These are phyloP conservation scores for Eufriesea mexicana DNA, from an alignment of 1,140 invertebrate species.

Conservation along the genomic window DNA sequence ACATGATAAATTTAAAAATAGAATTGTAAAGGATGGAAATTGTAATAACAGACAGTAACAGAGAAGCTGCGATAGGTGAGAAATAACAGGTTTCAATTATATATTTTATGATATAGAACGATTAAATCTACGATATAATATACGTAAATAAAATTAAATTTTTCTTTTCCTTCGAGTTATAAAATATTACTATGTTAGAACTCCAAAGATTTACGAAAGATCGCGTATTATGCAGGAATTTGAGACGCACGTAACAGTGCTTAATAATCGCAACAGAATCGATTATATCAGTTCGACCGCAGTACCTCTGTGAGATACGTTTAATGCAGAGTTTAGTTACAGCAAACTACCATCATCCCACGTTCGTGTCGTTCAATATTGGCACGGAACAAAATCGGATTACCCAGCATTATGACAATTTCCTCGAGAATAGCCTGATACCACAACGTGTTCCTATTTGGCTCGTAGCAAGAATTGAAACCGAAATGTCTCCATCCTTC, in stretches of 20 bases:
- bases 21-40: too few relatives aligned
- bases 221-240: neutral
- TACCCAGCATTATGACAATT: conserved; percentile 45
- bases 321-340: conserved; percentile 35
- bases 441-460: neutral
- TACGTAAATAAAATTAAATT: too few relatives aligned
- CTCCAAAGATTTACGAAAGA: neutral
- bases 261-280: neutral
- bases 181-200: too few relatives aligned
- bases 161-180: too few relatives aligned
- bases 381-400: conserved; percentile 40
- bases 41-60: too few relatives aligned
- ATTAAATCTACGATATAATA: too few relatives aligned
- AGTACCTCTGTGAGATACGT: neutral
- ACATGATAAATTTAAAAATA: too few relatives aligned
- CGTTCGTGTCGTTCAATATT: conserved; percentile 28
- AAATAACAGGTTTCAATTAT: too few relatives aligned
- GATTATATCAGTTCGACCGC: neutral
- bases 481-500: neutral
- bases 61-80: too few relatives aligned
- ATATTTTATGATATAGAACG: too few relatives aligned
- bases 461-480: conserved; percentile 1
- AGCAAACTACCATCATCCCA: conserved; percentile 5
- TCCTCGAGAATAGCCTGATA: conserved; percentile 28
- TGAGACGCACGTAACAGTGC: too few relatives aligned